Base-by-base conservation (phyloP, 2,888 invertebrate genomes). In the Lacanobia wlatinum region DNA sequence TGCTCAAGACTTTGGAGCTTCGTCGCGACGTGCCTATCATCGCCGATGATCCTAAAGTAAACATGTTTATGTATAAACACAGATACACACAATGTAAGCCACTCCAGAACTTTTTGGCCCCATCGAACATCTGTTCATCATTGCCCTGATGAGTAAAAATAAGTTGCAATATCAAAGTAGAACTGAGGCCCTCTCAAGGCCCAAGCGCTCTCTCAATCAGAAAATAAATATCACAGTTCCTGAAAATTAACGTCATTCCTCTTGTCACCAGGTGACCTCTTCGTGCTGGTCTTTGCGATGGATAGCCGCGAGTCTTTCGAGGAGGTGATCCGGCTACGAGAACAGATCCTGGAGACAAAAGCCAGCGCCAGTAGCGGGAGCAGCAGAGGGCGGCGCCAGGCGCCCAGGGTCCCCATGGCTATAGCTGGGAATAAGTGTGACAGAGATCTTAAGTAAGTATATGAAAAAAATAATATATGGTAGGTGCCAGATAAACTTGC, bases 391-490 rank as follows among this genome's bases (percentile, higher is more conserved):
- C 96, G 97, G 90, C 96, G 97, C 87, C 97, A 97, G 89, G 95
- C 97, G 70, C 97, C 97, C 38, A 96, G 97, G 89, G 98, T 98
- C 61, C 98, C 98, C 55, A 98, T 98, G 97, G 97, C 98, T 66
- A 97, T 98, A 76, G 98, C 98, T 3, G 98, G 98, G 67, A 98
- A 98, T 92, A 98, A 98, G 96, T 97, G 98, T 92, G 98, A 98
- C 94, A 97, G 97, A 88, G 98, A 98, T 62, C 96, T 97, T 88
- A 97, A 97, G 98, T 98, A 91, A 93, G 97, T 55, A 28, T 28
- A 28, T 28, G 28, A n/a, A n/a, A n/a, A n/a, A n/a, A n/a, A n/a
- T n/a, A n/a, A n/a, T n/a, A 28, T 28, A 28, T 28, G 28, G 3
- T 28, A 28, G 28, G 28, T 3, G 28, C 28, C 28, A 28, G 28